Evolutionary conservation across 2,113 vertebrate species (phyloP).

Genomic region (Bostrychus sinensis): DNA sequence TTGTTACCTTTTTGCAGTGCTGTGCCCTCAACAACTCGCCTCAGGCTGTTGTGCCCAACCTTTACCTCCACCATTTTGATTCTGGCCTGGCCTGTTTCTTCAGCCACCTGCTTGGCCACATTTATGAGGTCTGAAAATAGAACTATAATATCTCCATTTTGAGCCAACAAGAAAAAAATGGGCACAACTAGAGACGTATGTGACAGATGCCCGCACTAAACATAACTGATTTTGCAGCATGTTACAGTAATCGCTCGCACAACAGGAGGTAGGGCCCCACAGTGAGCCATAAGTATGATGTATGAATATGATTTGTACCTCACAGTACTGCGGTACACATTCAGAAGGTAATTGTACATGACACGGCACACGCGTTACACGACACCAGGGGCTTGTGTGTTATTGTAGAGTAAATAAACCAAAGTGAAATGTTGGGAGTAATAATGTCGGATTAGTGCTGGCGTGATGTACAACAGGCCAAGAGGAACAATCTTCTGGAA

Average conservation of each 20-base stretch:
- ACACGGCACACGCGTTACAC: constrained; percentile 13
- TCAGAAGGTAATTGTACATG: constrained; percentile 39
- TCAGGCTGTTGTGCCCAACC: constrained; percentile 53
- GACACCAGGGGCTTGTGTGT: constrained; percentile 27
- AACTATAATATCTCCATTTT: constrained; percentile 7
- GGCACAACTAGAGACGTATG: too few relatives aligned
- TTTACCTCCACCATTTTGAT: constrained; percentile 35
- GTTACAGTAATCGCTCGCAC: constrained; percentile 14
- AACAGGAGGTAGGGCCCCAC: constrained; percentile 4
- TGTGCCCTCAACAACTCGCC: constrained; percentile 36
- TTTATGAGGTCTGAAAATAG: constrained; percentile 9
- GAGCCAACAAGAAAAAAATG: too few relatives aligned
- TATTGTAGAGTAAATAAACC: constrained; percentile 57
- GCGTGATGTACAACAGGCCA: constrained; percentile 4
- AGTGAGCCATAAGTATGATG: constrained; percentile 52
- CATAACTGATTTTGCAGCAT: constrained; percentile 9
- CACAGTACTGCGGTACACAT: constrained; percentile 18
- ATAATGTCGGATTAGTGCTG: constrained; percentile 35
- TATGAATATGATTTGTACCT: constrained; percentile 49
- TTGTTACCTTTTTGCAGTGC: constrained; percentile 26
- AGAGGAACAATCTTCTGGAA: background rate
- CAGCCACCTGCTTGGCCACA: constrained; percentile 13
- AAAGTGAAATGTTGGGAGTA: constrained; percentile 36
- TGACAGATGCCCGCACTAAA: background rate
- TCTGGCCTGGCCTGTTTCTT: constrained; percentile 23